Evolutionary conservation across 2,113 vertebrate species (phyloP), one percentile per base, ranked within the genome.

Genomic region (Oplegnathus fasciatus): DNA sequence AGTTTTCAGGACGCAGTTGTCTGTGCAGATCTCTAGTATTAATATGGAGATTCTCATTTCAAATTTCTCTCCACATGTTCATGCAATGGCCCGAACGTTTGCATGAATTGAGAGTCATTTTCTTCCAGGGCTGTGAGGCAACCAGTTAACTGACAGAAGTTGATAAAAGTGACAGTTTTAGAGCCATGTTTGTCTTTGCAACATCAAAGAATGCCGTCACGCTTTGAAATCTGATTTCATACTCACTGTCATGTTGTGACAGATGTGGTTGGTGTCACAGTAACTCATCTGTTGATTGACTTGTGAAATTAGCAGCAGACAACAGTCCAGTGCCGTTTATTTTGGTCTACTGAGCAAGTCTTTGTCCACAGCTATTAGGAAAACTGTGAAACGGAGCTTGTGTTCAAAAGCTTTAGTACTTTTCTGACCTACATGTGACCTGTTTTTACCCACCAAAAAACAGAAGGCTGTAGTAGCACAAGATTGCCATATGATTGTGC

Each of bases 181-280:
- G 20, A 77, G 55, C 14, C n/a, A 8, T 7, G 2, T 52, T 67
- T 42, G 26, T 64, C 14, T 80, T 44, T 8, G 3, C 15, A n/a
- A 24, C 52, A 20, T 68, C 18, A 2, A 73, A 28, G 61, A 44
- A 57, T 26, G 18, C 18, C 8, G 2, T 32, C 44, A 9, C 24
- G 26, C 67, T 61, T 28, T 65, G 61, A 75, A 78, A 78, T 68
- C 20, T 30, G 42, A 67, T 82, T 82, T 86, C 60, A 37, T 30
- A 15, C 64, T 54, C 26, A 14, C 40, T 72, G 68, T 55, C 83
- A 66, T 57, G 48, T 11, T 8, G 52, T 76, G 78, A 82, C 37
- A n/a, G 54, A 86, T 84, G 61, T 30, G 50, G 32, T 73, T 40
- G 4, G 37, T 66, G 70, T 50, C n/a, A 5, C 37, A 58, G 44